A percentile compares a stretch with the other conserved stretches of the same genome.
Conservation (phyloP, 2,888 invertebrate species). For the Aphidoletes aphidimyza region DNA sequence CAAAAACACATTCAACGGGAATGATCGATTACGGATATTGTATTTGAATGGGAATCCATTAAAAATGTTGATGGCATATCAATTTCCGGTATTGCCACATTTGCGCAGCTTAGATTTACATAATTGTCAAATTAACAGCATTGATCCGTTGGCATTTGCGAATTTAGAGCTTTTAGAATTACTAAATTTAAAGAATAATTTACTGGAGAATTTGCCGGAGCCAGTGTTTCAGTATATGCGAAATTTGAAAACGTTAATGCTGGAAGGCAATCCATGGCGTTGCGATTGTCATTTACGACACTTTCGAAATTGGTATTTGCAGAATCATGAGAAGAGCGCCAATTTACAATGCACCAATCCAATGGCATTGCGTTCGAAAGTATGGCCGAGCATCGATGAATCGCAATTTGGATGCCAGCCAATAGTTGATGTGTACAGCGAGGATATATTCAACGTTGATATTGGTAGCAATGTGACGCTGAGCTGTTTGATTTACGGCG, state of each 20-base stretch:
- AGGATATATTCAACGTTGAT: conserved; percentile 74
- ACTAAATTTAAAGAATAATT: conserved; percentile 83
- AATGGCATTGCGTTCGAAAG: conserved; percentile 73
- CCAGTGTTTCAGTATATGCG: conserved; percentile 77
- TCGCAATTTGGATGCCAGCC: conserved; percentile 86
- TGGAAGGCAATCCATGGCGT: conserved; percentile 89
- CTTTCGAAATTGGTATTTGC: conserved; percentile 85
- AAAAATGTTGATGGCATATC: conserved; percentile 75
- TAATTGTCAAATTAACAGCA: conserved; percentile 78
- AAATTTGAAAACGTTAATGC: conserved; percentile 80
- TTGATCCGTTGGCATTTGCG: conserved; percentile 81
- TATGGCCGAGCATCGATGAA: conserved; percentile 81
- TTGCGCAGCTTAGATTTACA: conserved; percentile 83
- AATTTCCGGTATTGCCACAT: conserved; percentile 85
- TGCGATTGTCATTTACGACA: conserved; percentile 88
- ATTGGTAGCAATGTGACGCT: conserved; percentile 85
- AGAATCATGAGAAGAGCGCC: conserved; percentile 80
- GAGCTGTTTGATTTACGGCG: conserved; percentile 83
- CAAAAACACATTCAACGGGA: conserved; percentile 84
- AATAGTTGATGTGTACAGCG: conserved; percentile 73
- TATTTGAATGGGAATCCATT: conserved; percentile 86
- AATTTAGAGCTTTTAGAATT: conserved; percentile 79
- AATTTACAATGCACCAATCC: conserved; percentile 81
- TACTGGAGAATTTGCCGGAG: conserved; percentile 76
- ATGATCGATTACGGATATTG: conserved; percentile 81